Evolutionary conservation across 2,113 vertebrate species (phyloP), one percentile per base, ranked within the genome.

Genomic region (Aramus guarauna): DNA sequence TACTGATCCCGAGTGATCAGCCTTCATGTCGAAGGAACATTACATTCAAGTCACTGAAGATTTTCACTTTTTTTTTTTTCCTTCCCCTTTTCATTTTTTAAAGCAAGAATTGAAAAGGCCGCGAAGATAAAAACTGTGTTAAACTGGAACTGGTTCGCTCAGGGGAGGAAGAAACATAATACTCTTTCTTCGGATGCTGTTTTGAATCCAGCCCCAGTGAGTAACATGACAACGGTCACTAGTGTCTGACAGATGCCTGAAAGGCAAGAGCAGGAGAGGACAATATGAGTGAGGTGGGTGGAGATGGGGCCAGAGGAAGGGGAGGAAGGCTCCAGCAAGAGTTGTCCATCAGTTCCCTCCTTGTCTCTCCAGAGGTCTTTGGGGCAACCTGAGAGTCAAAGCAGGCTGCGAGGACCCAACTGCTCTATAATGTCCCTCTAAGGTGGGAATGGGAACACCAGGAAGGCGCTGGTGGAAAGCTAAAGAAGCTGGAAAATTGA

Each of bases 121-220:
- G 98, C 96, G 92, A 98, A 97, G 97, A 97, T 98, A 98, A 97
- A 97, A 98, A 98, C 95, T 97, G 97, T 98, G 97, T 97, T 97
- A 78, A 90, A 97, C 96, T 97, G 96, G 91, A 93, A 97, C 89
- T 93, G 94, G 93, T 94, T 96, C 94, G 93, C 92, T 96, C 97
- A 71, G 96, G 97, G 97, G 97, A 96, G 95, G 79, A 79, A 85
- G 90, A 67, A 94, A 92, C 83, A 81, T 45, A 80, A 94, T 73
- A 39, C 59, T 59, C 71, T 67, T 52, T 52, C 76, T 94, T 81
- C 4, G 12, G 87, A 58, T 4, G 75, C 75, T 71, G 77, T 29
- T 89, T 62, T 66, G 89, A 95, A 76, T 29, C 84, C 84, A 53
- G 71, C 80, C 94, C 80, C 52, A 41, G 69, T 19, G 8, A 79